Evolutionary conservation across 2,888 invertebrate genomes (phyloP).

Genomic region (Hyalella azteca): DNA sequence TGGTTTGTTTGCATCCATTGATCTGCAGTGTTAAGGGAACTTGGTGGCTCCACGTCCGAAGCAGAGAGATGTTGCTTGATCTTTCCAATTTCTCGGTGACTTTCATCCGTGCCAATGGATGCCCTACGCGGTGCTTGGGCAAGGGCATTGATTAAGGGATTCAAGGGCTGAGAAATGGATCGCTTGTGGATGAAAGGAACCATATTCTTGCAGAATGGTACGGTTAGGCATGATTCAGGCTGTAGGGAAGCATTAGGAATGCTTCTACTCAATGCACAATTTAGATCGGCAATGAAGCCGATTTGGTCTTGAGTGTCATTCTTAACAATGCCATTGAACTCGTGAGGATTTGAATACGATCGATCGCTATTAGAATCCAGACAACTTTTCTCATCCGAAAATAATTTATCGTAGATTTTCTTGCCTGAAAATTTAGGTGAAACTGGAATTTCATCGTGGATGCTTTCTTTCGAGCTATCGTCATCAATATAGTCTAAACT

Average conservation of each 20-base stretch:
- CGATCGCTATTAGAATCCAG: no score
- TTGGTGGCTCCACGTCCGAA: neutral
- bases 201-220: neutral
- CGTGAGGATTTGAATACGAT: no score
- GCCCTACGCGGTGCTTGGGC: neutral
- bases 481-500: conserved; percentile 26
- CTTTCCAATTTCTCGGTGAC: neutral
- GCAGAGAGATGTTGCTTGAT: neutral
- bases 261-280: neutral
- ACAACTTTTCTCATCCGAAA: no score
- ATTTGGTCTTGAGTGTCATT: neutral
- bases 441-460: neutral
- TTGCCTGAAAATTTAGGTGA: no score
- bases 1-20: neutral
- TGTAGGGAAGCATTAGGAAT: neutral
- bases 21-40: neutral
- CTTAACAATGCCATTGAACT: no score
- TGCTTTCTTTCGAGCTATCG: conserved; percentile 37
- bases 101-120: neutral
- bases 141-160: neutral
- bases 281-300: neutral
- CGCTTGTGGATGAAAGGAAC: neutral
- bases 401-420: no score
- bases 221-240: no score
- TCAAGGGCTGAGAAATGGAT: neutral